Conservation (phyloP, 2,888 invertebrate species). For the Thymelicus sylvestris region DNA sequence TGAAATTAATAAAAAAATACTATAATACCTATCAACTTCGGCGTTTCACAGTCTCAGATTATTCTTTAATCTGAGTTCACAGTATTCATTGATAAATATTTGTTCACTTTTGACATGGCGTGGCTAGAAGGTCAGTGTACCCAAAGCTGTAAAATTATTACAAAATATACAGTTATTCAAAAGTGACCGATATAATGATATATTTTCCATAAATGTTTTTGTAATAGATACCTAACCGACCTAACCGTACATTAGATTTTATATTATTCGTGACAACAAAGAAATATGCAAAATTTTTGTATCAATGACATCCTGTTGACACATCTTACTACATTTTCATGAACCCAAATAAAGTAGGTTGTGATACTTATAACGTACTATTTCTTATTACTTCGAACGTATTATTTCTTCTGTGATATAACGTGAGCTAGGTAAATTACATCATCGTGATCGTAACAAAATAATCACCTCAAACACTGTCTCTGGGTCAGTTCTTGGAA, state of each 20-base stretch:
- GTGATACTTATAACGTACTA: too few species aligned
- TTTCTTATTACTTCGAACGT: too few species aligned
- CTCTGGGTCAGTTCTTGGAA: too few species aligned
- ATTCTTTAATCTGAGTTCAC: too few species aligned
- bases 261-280: not conserved
- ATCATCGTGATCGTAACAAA: too few species aligned
- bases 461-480: too few species aligned
- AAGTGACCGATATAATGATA: conserved; percentile 2
- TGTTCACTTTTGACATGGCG: not conserved
- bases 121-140: not conserved
- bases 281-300: not conserved
- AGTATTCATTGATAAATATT: not conserved
- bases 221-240: conserved; percentile 1
- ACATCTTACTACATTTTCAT: not conserved
- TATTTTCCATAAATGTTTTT: conserved; percentile 15
- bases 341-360: not conserved
- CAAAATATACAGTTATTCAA: conserved; percentile 9
- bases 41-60: too few species aligned
- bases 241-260: conserved; percentile 4
- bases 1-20: too few species aligned
- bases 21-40: too few species aligned
- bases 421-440: too few species aligned
- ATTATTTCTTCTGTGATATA: too few species aligned
- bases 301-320: conserved; percentile 19
- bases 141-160: conserved; percentile 1